These are phyloP conservation scores for Antheraea pernyi DNA, from an alignment of 1,140 invertebrate species.

Conservation along the genomic window DNA sequence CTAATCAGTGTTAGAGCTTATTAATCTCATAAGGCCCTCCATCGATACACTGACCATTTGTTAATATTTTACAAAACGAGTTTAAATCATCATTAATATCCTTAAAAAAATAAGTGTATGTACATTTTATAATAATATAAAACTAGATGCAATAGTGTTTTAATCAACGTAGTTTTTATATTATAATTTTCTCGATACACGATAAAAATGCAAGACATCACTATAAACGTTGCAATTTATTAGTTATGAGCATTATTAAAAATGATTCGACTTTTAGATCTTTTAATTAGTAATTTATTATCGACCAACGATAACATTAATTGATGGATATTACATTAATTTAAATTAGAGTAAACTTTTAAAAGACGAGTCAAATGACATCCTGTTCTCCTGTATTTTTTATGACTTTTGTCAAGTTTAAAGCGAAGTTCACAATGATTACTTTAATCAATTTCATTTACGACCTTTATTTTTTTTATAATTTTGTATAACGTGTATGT, in stretches of 20 bases:
- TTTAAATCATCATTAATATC: no score
- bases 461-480: neutral
- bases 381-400: conserved; percentile 1
- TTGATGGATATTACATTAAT: conserved; percentile 10
- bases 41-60: no score
- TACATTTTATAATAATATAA: neutral
- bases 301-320: conserved; percentile 13
- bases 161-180: conserved; percentile 31
- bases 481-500: neutral
- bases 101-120: no score
- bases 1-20: no score
- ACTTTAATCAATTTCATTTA: neutral
- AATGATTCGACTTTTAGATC: conserved; percentile 39
- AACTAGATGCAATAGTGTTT: neutral
- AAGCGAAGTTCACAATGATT: neutral
- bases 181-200: conserved; percentile 12
- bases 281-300: conserved; percentile 53
- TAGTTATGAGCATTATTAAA: conserved; percentile 43
- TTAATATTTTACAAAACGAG: no score
- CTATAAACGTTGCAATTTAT: conserved; percentile 48
- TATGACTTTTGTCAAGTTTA: neutral
- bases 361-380: conserved; percentile 1
- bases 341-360: conserved; percentile 6
- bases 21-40: no score
- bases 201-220: conserved; percentile 36